Percentiles rank a stretch among this genome's conserved stretches.
These are phyloP conservation scores for Pelecanoides urinatrix DNA, from an alignment of 2,113 vertebrate species.

Conservation along the genomic window DNA sequence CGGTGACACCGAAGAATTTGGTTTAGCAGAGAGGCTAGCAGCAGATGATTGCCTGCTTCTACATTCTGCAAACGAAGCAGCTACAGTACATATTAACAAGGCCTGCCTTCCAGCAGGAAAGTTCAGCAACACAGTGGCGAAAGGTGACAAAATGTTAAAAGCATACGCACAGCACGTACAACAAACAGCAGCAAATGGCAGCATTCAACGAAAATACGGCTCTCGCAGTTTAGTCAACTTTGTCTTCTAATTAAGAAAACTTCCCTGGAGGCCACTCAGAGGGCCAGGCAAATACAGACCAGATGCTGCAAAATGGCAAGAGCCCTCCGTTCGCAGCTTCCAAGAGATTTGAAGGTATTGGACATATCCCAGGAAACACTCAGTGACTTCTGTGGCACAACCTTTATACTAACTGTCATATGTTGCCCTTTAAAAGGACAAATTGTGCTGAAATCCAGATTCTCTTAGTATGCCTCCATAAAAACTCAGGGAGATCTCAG, in stretches of 20 bases:
- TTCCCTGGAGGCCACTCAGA: background rate
- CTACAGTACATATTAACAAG: slow-evolving; percentile 61
- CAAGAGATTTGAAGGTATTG: background rate
- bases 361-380: background rate
- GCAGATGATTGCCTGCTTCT: slow-evolving; percentile 89
- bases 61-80: slow-evolving; percentile 83
- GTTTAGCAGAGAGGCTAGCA: slow-evolving; percentile 83
- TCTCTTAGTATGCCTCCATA: background rate
- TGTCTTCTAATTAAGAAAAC: slow-evolving; percentile 9
- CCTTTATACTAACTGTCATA: background rate
- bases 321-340: background rate
- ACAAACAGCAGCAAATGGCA: slow-evolving; percentile 35
- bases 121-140: background rate
- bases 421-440: background rate
- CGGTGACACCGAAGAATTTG: slow-evolving; percentile 85
- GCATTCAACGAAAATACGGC: background rate
- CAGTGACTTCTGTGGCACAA: background rate
- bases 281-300: slow-evolving; percentile 14
- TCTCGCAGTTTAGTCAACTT: background rate
- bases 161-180: slow-evolving; percentile 13
- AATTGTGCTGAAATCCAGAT: background rate
- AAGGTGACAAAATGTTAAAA: slow-evolving; percentile 6
- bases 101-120: slow-evolving; percentile 17
- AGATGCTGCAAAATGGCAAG: slow-evolving; percentile 6
- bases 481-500: background rate